phyloP scores from a whole-genome alignment of 92 coral and sea anemone species.

The Porites evermanni region DNA sequence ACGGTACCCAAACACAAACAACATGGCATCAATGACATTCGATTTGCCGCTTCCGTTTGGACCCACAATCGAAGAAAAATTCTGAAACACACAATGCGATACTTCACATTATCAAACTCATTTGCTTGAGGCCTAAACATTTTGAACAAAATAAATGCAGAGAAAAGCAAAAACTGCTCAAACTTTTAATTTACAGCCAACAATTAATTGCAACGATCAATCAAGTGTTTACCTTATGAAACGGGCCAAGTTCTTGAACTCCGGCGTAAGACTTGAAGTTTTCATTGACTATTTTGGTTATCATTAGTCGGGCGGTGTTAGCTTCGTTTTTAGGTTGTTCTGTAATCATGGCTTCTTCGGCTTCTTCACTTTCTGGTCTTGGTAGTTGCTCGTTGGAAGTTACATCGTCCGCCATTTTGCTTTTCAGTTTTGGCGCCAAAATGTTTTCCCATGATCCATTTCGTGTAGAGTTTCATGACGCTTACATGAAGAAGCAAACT shows the following conservation, averaged over 20 bases:
- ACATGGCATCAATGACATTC: conserved; percentile 97
- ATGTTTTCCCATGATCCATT: conserved; percentile 39
- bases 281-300: conserved; percentile 92
- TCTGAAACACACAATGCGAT: conserved; percentile 54
- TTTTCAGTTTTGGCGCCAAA: conserved; percentile 91
- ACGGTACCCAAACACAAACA: conserved; percentile 98
- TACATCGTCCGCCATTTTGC: conserved; percentile 79
- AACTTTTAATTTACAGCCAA: neutral
- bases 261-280: conserved; percentile 99
- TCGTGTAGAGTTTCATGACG: no score
- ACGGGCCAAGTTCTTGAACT: conserved; percentile 94
- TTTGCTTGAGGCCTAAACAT: no score
- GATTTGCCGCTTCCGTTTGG: conserved; percentile 99
- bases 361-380: conserved; percentile 6
- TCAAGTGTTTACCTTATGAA: conserved; percentile 82
- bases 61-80: conserved; percentile 98
- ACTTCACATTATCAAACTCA: neutral
- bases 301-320: conserved; percentile 81
- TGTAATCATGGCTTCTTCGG: conserved; percentile 47
- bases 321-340: conserved; percentile 43
- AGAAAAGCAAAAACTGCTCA: neutral
- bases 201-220: neutral
- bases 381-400: conserved; percentile 17
- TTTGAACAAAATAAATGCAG: no score
- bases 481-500: no score